These are phyloP conservation scores for Apotomis capreana DNA, from an alignment of 2,888 invertebrate genomes.

Conservation along the genomic window DNA sequence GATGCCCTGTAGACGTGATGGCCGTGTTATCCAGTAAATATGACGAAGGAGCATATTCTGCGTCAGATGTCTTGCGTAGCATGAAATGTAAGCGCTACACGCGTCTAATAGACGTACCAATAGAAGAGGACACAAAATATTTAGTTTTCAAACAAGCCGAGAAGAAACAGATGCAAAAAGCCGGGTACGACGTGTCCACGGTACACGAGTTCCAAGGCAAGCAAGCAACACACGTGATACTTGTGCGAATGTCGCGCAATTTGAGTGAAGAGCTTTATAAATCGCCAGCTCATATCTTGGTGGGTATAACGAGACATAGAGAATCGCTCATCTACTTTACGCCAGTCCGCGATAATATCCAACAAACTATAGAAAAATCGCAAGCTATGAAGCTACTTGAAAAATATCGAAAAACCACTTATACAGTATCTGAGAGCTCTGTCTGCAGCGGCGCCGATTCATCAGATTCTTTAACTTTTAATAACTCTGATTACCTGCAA, in stretches of 20 bases:
- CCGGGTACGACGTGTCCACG: constrained; percentile 34
- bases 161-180: constrained; percentile 30
- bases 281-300: constrained; percentile 26
- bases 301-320: constrained; percentile 34
- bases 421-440: background rate
- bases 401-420: background rate
- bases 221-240: constrained; percentile 12
- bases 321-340: constrained; percentile 32
- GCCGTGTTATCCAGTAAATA: constrained; percentile 24
- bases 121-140: constrained; percentile 22
- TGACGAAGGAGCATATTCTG: constrained; percentile 15
- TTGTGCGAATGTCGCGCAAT: constrained; percentile 32
- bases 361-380: background rate
- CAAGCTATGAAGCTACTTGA: background rate
- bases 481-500: background rate
- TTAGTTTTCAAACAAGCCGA: constrained; percentile 38
- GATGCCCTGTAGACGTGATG: constrained; percentile 38
- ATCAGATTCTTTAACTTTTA: background rate
- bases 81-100: constrained; percentile 14
- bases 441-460: background rate
- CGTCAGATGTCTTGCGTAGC: constrained; percentile 25
- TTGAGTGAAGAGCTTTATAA: constrained; percentile 6
- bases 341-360: constrained; percentile 4
- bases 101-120: constrained; percentile 19
- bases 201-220: background rate